These are phyloP conservation scores for Turdus rufiventris DNA, from an alignment of 2,113 vertebrate genomes.

Conservation along the genomic window DNA sequence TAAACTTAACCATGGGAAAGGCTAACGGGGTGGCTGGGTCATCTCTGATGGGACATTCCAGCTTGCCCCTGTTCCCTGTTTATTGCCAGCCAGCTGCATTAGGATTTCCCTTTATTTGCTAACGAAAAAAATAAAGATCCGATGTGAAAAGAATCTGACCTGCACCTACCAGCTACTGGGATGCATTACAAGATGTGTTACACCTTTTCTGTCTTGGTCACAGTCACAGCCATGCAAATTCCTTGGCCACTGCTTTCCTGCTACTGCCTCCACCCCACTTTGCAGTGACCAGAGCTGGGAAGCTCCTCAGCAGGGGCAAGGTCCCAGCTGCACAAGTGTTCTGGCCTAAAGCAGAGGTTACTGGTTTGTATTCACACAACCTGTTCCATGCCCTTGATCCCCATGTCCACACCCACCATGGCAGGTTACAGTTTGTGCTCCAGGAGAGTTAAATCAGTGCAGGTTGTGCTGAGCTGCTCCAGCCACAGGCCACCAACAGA, in stretches of 20 bases:
- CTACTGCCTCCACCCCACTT: rapidly evolving
- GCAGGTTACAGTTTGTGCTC: background rate
- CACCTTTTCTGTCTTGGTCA: rapidly evolving
- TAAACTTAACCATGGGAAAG: background rate
- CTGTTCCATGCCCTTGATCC: background rate
- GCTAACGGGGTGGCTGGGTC: rapidly evolving
- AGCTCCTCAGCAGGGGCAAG: background rate
- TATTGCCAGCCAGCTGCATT: background rate
- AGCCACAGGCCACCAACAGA: background rate
- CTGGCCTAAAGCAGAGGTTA: background rate
- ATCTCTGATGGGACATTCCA: background rate
- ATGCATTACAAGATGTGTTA: rapidly evolving
- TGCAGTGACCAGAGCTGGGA: background rate
- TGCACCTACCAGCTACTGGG: rapidly evolving
- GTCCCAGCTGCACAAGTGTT: background rate
- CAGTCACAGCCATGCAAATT: background rate
- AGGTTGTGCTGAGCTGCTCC: background rate
- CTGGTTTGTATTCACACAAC: rapidly evolving
- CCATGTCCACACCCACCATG: rapidly evolving
- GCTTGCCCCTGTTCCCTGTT: background rate
- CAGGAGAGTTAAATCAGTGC: rapidly evolving
- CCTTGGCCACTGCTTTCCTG: background rate
- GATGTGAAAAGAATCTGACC: background rate
- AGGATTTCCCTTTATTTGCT: background rate
- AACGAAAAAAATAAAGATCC: background rate